phyloP scores from a whole-genome alignment of 2,113 vertebrate species.

The Galeopterus variegatus region DNA sequence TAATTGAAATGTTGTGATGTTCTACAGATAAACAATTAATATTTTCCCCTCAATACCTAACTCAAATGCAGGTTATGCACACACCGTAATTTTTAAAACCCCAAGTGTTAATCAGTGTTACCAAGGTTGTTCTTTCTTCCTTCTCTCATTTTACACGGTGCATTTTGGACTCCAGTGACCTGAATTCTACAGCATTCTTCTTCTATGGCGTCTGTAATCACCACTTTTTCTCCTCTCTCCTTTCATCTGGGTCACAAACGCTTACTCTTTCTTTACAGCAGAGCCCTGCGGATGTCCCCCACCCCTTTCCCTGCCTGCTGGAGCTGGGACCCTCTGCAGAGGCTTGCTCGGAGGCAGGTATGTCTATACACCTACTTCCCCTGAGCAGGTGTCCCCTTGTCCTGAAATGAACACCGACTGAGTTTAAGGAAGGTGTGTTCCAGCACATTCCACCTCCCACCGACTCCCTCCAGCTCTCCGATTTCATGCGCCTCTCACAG shows the following conservation, averaged over 20 bases:
- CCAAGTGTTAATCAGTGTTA: neutral
- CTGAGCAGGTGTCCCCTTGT: neutral
- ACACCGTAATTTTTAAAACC: neutral
- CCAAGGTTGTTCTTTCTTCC: neutral
- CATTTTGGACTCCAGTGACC: neutral
- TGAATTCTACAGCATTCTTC: neutral
- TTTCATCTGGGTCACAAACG: neutral
- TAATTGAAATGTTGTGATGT: neutral
- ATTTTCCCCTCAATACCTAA: neutral
- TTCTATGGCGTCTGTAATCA: neutral
- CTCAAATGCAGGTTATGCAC: neutral
- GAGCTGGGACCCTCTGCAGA: neutral
- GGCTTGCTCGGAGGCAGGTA: neutral
- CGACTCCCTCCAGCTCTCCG: neutral
- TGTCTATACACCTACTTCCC: neutral
- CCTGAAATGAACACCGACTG: neutral
- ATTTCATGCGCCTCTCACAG: neutral
- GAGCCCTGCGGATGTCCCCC: too few relatives aligned
- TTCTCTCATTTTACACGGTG: neutral
- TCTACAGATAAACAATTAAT: neutral
- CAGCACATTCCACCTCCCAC: rapidly evolving
- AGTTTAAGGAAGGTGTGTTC: neutral
- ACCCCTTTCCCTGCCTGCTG: too few relatives aligned
- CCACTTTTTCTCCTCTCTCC: neutral
- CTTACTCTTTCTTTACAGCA: neutral